A percentile compares a stretch with the other conserved stretches of the same genome.
These are phyloP conservation scores for Rousettus leschenaultii DNA, from an alignment of 2,113 vertebrate species.

Conservation along the genomic window DNA sequence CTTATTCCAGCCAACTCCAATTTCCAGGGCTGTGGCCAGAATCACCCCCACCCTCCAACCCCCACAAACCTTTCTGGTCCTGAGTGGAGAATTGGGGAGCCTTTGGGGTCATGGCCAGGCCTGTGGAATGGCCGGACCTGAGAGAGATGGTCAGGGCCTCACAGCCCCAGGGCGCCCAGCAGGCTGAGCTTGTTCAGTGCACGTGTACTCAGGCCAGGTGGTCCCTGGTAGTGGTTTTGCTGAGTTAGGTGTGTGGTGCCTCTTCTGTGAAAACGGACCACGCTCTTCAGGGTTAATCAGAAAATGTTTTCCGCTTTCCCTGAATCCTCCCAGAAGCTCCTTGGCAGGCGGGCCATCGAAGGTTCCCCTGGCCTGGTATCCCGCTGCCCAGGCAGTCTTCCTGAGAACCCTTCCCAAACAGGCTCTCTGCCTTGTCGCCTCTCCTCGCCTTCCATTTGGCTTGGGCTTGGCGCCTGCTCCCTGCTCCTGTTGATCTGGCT, in stretches of 20 bases:
- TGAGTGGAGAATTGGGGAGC: rapidly evolving
- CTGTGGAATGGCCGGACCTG: background rate
- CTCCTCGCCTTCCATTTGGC: background rate
- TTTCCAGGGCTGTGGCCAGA: background rate
- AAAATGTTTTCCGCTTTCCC: background rate
- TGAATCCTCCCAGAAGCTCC: background rate
- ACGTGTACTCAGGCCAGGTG: too few species aligned
- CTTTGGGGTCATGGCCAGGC: background rate
- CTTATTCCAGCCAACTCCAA: background rate
- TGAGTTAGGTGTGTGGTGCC: background rate
- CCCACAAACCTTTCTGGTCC: background rate
- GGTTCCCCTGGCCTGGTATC: background rate
- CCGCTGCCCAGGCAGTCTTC: background rate
- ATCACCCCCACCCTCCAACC: rapidly evolving
- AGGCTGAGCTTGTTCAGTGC: background rate
- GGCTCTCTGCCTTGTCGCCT: background rate
- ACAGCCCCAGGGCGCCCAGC: background rate
- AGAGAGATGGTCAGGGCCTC: background rate
- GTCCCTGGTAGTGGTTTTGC: background rate
- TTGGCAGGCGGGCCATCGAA: background rate
- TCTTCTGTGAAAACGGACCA: background rate
- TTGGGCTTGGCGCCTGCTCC: background rate
- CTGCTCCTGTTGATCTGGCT: background rate
- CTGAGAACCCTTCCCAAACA: rapidly evolving
- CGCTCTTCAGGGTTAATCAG: background rate